phyloP scores from a whole-genome alignment of 2,888 invertebrate species.

The Automeris io region DNA sequence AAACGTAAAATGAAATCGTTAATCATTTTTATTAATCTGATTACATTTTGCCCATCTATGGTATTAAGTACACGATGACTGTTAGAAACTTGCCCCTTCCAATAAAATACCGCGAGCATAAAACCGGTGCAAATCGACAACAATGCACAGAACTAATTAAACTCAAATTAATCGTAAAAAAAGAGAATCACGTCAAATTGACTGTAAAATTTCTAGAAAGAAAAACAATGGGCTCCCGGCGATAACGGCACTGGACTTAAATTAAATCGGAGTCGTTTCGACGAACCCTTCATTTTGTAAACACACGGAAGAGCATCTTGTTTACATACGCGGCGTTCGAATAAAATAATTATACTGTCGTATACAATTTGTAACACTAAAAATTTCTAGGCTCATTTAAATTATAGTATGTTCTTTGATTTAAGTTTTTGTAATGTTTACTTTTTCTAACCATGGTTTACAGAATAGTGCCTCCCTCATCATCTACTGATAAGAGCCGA shows the following conservation, averaged over 20 bases:
- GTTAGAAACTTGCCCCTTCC: slow-evolving; percentile 11
- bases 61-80: too few species aligned
- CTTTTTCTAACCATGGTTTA: too few species aligned
- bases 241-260: slow-evolving; percentile 71
- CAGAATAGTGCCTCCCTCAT: too few species aligned
- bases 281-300: slow-evolving; percentile 62
- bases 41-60: too few species aligned
- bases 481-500: too few species aligned
- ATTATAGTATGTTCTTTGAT: too few species aligned
- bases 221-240: slow-evolving; percentile 71
- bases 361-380: too few species aligned
- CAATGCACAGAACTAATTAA: slow-evolving; percentile 67
- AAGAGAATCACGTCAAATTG: slow-evolving; percentile 73
- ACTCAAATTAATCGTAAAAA: slow-evolving; percentile 69
- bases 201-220: slow-evolving; percentile 74
- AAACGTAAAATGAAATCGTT: too few species aligned
- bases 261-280: slow-evolving; percentile 71
- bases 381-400: too few species aligned
- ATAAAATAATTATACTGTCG: too few species aligned
- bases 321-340: background rate
- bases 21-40: too few species aligned
- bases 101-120: slow-evolving; percentile 15
- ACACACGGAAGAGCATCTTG: slow-evolving; percentile 26
- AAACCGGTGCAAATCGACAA: slow-evolving; percentile 24
- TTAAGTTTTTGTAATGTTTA: too few species aligned